Evolutionary conservation across 2,113 vertebrate genomes (phyloP).

Genomic region (Cranoglanis bouderius): DNA sequence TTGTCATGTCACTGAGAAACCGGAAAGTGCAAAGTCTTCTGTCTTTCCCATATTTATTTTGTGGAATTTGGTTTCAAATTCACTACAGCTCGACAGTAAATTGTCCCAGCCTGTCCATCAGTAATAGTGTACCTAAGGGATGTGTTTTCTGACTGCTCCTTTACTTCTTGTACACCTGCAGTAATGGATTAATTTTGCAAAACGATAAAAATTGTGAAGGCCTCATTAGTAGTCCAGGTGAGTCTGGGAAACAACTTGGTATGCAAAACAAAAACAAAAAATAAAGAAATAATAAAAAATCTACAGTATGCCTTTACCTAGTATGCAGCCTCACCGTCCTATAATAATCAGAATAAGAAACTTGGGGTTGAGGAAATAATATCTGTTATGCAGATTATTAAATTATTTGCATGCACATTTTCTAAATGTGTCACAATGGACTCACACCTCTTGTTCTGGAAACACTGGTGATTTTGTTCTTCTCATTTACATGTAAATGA

Average conservation of each 20-base stretch:
- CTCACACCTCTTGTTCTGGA: background rate
- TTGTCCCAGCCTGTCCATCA: background rate
- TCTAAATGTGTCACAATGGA: background rate
- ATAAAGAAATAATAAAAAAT: background rate
- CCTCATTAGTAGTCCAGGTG: background rate
- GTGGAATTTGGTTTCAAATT: background rate
- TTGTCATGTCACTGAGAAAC: too few species aligned
- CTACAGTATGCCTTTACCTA: background rate
- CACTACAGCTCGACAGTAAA: background rate
- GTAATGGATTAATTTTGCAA: background rate
- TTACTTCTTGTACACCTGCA: background rate
- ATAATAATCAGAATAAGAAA: background rate
- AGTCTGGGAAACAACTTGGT: background rate
- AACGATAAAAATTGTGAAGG: background rate
- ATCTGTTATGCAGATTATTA: background rate
- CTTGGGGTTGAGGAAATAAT: background rate
- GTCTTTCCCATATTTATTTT: background rate
- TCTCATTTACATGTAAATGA: background rate
- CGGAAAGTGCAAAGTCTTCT: background rate
- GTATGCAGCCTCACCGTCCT: too few species aligned
- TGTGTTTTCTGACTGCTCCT: background rate
- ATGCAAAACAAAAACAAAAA: background rate
- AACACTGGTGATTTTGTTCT: background rate
- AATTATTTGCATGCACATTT: background rate
- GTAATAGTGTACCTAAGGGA: background rate